phyloP scores from a whole-genome alignment of 2,888 invertebrate genomes.

The Malacosoma neustria region DNA sequence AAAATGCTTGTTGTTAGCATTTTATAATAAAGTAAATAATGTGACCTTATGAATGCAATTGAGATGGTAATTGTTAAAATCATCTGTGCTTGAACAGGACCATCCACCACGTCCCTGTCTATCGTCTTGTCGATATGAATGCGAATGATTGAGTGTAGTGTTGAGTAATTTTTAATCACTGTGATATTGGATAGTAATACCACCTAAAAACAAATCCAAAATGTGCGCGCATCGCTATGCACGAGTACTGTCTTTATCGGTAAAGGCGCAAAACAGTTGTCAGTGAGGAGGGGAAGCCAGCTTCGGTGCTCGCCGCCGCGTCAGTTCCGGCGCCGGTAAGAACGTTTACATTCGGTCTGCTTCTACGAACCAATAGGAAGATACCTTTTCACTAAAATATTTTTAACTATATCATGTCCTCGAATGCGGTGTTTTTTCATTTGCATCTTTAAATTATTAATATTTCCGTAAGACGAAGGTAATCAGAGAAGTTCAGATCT shows the following conservation, averaged over 20 bases:
- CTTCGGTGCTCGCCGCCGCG: constrained; percentile 61
- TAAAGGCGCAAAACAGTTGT: constrained; percentile 53
- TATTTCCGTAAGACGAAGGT: constrained; percentile 31
- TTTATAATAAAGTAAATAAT: too few relatives aligned
- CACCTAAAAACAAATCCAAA: constrained; percentile 35
- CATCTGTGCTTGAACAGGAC: background rate
- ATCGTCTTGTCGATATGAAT: constrained; percentile 17
- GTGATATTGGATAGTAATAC: constrained; percentile 63
- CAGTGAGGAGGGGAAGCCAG: constrained; percentile 65
- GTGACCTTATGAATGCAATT: too few relatives aligned
- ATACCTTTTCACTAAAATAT: constrained; percentile 74
- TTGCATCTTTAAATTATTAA: constrained; percentile 59
- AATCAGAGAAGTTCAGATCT: constrained; percentile 69
- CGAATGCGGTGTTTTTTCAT: constrained; percentile 63
- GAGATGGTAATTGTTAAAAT: too few relatives aligned
- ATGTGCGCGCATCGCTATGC: constrained; percentile 33
- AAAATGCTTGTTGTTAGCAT: background rate
- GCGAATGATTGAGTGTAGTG: constrained; percentile 37
- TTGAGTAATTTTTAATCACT: constrained; percentile 56
- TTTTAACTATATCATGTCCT: constrained; percentile 75
- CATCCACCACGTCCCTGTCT: background rate
- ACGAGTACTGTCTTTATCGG: constrained; percentile 26
- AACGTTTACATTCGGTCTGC: constrained; percentile 47
- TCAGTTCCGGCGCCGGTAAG: constrained; percentile 59
- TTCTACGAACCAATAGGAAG: constrained; percentile 62